Evolutionary conservation across 2,888 invertebrate genomes (phyloP).

Genomic region (Eupeodes latifasciatus): DNA sequence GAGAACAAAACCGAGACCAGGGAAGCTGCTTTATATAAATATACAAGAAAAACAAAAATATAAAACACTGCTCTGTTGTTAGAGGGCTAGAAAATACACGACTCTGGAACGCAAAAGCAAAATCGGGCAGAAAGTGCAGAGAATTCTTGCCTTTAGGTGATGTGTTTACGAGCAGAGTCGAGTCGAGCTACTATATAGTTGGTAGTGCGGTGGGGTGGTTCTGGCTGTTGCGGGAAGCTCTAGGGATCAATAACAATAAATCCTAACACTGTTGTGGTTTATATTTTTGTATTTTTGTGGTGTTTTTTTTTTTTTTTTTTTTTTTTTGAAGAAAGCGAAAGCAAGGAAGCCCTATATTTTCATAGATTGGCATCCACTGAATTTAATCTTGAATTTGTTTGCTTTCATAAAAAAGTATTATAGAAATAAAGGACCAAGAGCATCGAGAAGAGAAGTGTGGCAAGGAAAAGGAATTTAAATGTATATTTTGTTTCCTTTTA

Average conservation of each 20-base stretch:
- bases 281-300: conserved; percentile 47
- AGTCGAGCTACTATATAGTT: conserved; percentile 46
- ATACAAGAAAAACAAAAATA: background rate
- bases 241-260: conserved; percentile 75
- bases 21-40: background rate
- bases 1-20: conserved; percentile 42
- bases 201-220: background rate
- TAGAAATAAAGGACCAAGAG: background rate
- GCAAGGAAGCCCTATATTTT: conserved; percentile 13
- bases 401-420: background rate
- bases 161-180: conserved; percentile 71
- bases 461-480: background rate
- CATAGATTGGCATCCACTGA: conserved; percentile 41
- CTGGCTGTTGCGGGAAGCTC: conserved; percentile 49
- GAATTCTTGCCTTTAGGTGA: conserved; percentile 64
- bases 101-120: conserved; percentile 16
- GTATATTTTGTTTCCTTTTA: conserved; percentile 23
- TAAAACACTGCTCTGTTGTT: background rate
- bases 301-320: conserved; percentile 28
- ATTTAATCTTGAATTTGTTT: conserved; percentile 36
- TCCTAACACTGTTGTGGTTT: conserved; percentile 75
- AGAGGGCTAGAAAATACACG: background rate
- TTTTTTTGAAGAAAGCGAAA: conserved; percentile 20
- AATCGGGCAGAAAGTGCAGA: conserved; percentile 42
- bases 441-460: background rate